Conservation (phyloP, 1,140 invertebrate genomes). For the Drepana arcuata region DNA sequence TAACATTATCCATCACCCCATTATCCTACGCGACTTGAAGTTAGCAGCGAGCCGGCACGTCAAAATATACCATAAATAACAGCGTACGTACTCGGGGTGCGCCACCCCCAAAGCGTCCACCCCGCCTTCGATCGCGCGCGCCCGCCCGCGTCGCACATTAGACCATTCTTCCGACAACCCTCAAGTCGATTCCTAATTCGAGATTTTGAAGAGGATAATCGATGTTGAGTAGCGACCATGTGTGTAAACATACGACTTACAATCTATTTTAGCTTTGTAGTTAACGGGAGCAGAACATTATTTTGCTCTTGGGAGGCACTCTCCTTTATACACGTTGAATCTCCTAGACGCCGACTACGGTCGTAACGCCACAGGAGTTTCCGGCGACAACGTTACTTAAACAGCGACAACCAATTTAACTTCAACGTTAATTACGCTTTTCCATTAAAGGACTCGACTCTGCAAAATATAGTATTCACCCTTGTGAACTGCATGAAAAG, state of each 20-base stretch:
- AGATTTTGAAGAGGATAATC: constrained; percentile 30
- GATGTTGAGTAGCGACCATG: constrained; percentile 39
- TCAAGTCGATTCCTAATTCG: constrained; percentile 26
- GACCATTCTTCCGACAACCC: no score
- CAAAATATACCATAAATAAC: constrained; percentile 70
- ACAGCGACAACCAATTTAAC: constrained; percentile 44
- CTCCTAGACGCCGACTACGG: constrained; percentile 36
- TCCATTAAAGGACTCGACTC: constrained; percentile 23
- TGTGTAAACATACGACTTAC: constrained; percentile 48
- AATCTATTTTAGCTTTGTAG: constrained; percentile 35
- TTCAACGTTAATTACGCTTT: constrained; percentile 42
- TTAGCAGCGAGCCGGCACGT: constrained; percentile 58
- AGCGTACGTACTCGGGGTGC: constrained; percentile 39
- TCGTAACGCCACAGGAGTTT: constrained; percentile 27
- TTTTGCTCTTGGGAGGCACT: no score
- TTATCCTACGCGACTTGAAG: constrained; percentile 60
- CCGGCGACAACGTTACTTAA: no score
- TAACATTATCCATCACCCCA: constrained; percentile 69
- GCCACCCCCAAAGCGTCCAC: constrained; percentile 22
- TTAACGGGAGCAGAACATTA: constrained; percentile 34
- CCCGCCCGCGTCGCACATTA: no score
- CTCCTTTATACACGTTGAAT: constrained; percentile 56
- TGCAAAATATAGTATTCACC: neutral
- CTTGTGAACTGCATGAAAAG: neutral
- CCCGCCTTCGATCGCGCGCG: constrained; percentile 36